Base-by-base conservation (phyloP, 2,113 vertebrate species). In the Mesoclemmys tuberculata region DNA sequence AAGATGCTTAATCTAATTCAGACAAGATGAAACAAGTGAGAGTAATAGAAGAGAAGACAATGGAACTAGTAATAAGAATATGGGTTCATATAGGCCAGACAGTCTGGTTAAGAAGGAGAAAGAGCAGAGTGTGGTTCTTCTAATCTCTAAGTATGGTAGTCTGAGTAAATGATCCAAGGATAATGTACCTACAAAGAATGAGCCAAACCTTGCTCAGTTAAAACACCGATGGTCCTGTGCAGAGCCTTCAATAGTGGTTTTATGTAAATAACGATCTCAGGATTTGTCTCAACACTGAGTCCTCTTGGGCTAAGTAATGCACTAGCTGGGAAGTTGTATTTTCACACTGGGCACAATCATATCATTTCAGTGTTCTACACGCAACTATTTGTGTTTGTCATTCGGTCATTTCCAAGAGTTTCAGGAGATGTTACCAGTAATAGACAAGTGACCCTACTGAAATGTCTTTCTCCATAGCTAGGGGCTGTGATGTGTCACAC, bases 401-500 rank as follows among this genome's bases (percentile, higher is more conserved):
- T 79, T 92, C 56, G 75, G 83, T 83, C 10, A 44, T 88, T 95
- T 94, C 79, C 85, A 95, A 81, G 16, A 16, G 31, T 51, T 89
- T 49, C 74, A 94, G 74, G 81, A 95, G 58, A 41, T 88, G 61
- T 14, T 90, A 93, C 81, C 94, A 85, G 81, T 4, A 26, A 89
- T 83, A 90, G 89, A 38, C 74, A 46, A 9, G 82, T 93, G 93
- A 96, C 85, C 87, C 86, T 84, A 64, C 8, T 88, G 74, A 95
- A 88, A 94, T 75, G 87, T 93, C 89, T 94, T 90, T 87, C 88
- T 93, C 64, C 10, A 12, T 91, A 86, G 94, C 94, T 91, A n/a
- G 79, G 85, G 83, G 49, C 90, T 95, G 90, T 0, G 18, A 87
- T 88, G 83, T 95, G 95, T 95, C 90, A 87, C 27, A 2, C 74